Conservation (phyloP, 2,888 invertebrate genomes). For the Frankliniella intonsa region DNA sequence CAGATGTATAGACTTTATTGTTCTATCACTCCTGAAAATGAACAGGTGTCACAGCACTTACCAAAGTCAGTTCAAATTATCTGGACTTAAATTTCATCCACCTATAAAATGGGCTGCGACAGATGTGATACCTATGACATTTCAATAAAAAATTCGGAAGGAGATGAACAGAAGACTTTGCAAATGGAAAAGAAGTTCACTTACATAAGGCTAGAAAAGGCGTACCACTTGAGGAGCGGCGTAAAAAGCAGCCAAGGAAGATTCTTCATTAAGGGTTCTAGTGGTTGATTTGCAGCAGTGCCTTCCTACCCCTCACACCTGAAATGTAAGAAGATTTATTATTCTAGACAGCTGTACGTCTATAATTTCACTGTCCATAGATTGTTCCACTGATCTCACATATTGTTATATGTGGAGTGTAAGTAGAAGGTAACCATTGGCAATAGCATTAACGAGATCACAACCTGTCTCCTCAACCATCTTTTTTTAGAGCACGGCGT, state of each 20-base stretch:
- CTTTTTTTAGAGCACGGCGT: neutral
- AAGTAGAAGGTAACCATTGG: conserved; percentile 33
- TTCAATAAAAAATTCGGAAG: neutral
- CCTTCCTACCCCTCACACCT: conserved; percentile 28
- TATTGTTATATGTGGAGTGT: conserved; percentile 33
- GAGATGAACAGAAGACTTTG: neutral
- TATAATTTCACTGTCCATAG: conserved; percentile 35
- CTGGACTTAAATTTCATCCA: neutral
- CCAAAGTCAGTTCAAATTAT: neutral
- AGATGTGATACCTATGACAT: neutral
- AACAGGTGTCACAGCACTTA: neutral
- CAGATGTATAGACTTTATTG: neutral
- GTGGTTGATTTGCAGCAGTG: conserved; percentile 27
- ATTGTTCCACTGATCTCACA: conserved; percentile 9
- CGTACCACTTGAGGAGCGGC: neutral
- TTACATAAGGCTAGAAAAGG: neutral
- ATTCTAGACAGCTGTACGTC: conserved; percentile 33
- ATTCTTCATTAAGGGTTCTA: neutral
- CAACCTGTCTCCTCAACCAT: conserved; percentile 33
- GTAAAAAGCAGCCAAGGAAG: neutral
- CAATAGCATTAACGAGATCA: conserved; percentile 36
- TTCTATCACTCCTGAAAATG: neutral
- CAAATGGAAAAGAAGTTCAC: neutral
- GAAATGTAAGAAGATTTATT: conserved; percentile 22
- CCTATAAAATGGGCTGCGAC: no score